Evolutionary conservation across 2,888 invertebrate species (phyloP), one percentile per base, ranked within the genome.

Genomic region (Exephanes ischioxanthus): DNA sequence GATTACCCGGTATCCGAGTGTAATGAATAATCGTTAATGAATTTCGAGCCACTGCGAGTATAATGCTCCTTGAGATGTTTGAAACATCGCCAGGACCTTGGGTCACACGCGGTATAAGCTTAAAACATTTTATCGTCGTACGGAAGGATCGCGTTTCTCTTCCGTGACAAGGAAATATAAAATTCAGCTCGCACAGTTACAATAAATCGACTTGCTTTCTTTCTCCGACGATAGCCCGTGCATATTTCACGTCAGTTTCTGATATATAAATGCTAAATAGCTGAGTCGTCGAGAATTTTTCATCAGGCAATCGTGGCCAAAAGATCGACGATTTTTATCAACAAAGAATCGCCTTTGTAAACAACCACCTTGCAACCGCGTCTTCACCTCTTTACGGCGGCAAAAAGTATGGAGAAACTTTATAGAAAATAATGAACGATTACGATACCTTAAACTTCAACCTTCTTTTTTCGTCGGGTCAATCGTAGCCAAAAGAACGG

Each of bases 111-210:
- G 75, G 58, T 71, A 51, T 48, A 75, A 58, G 22, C 16, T 11
- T 22, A 33, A 7, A 41, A 72, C 48, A 63, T 72, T 78, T 33
- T 66, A 45, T 30, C 41, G 48, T 33, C 30, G n/a, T 53, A 1
- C 5, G 22, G 53, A 68, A 68, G 9, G 61, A 72, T 73, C 55
- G 66, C 41, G 58, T 71, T 22, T 71, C 19, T 66, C 53, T 79
- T 71, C 48, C 85, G 85, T 85, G 85, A 85, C 79, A 45, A 78
- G 58, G 58, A 75, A 70, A 79, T 85, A 80, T 82, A 71, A 85
- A 82, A 85, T 72, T 79, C 66, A 41, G 63, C 45, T 79, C 66
- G 33, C 41, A 68, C n/a, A 37, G 51, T 45, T 41, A 63, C 22
- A 70, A 81, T 75, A 75, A 75, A 81, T 81, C 48, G 61, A 71